Evolutionary conservation across 1,140 invertebrate genomes (phyloP).

Genomic region (Caenorhabditis elegans): DNA sequence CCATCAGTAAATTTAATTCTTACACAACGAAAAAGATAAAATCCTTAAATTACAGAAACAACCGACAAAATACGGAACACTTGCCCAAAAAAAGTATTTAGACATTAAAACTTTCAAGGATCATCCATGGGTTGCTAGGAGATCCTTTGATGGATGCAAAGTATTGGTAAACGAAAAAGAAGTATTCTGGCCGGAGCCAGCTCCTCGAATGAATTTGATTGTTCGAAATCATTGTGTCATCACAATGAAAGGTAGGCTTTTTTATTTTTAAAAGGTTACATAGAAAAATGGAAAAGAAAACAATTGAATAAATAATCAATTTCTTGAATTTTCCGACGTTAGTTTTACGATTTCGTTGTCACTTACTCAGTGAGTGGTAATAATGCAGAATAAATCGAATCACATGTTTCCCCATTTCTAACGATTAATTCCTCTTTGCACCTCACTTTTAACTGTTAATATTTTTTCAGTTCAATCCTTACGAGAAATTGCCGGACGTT

Average conservation of each 20-base stretch:
- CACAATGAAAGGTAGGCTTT: background rate
- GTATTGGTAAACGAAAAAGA: background rate
- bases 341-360: too few species aligned
- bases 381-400: too few species aligned
- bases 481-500: background rate
- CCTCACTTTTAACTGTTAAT: too few species aligned
- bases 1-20: background rate
- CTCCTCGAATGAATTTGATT: background rate
- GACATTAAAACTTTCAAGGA: constrained; percentile 16
- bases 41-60: background rate
- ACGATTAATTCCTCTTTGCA: too few species aligned
- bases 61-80: background rate
- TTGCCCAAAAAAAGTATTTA: background rate
- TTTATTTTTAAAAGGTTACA: too few species aligned
- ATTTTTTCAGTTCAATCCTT: background rate
- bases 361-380: too few species aligned
- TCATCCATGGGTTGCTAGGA: constrained; percentile 29
- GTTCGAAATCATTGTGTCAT: background rate
- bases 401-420: too few species aligned
- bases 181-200: background rate
- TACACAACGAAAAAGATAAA: too few species aligned
- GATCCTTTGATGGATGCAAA: background rate
- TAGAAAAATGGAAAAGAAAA: too few species aligned
- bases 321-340: too few species aligned
- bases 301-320: too few species aligned